Percentiles rank a stretch among this genome's conserved stretches.
Evolutionary conservation across 2,888 invertebrate genomes (phyloP).

Genomic region (Drosophila phalerata): DNA sequence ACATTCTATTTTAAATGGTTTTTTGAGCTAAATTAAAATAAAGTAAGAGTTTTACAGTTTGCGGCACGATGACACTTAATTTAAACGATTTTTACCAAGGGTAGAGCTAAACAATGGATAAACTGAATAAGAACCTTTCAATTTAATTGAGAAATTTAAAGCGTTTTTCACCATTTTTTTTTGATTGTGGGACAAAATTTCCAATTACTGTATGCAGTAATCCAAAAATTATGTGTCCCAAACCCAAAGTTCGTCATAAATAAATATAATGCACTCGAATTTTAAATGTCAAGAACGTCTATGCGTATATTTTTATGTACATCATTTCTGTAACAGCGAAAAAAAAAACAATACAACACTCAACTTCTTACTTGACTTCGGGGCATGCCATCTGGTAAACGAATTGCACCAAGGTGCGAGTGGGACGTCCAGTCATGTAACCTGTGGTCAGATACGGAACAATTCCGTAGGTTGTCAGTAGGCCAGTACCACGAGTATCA

Average conservation of each 20-base stretch:
- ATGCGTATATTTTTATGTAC: slow-evolving; percentile 2
- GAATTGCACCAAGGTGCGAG: slow-evolving; percentile 87
- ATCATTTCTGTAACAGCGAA: slow-evolving; percentile 20
- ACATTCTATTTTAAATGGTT: background rate
- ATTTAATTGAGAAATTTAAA: no score
- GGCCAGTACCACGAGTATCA: slow-evolving; percentile 91
- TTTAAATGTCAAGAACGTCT: slow-evolving; percentile 4
- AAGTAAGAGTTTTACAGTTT: background rate
- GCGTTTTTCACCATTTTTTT: no score
- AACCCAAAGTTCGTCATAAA: background rate
- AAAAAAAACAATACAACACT: slow-evolving; percentile 4
- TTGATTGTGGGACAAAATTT: no score
- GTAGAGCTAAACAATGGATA: no score
- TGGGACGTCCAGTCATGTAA: slow-evolving; percentile 88
- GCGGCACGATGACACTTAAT: background rate
- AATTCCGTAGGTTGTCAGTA: slow-evolving; percentile 87
- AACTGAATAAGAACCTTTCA: no score
- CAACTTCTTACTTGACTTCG: slow-evolving; percentile 60
- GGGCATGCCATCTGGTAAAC: slow-evolving; percentile 86
- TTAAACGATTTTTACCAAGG: background rate
- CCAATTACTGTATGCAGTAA: no score
- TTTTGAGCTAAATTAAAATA: background rate
- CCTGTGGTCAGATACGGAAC: slow-evolving; percentile 88
- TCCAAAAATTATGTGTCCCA: no score
- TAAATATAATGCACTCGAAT: background rate